Evolutionary conservation across 2,113 vertebrate genomes (phyloP), one percentile per base, ranked within the genome.

Genomic region (Grammomys surdaster): DNA sequence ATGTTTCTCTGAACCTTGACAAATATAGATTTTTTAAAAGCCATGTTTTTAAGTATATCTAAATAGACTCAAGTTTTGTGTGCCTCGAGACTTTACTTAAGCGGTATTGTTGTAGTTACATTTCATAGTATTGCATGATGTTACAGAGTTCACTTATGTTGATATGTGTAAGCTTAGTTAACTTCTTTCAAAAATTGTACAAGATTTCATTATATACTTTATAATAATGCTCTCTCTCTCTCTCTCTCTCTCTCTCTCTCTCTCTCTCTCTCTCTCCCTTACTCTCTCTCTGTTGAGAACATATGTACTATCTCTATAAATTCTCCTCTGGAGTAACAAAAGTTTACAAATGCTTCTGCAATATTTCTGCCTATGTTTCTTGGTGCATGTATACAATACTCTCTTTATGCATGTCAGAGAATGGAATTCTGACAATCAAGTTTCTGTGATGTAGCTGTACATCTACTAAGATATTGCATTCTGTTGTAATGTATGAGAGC

Each of bases 241-340:
- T 69, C 67, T 69, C 33, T 1, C 81, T 33, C 48, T 85, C n/a
- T 92, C 31, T 33, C 67, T 69, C 67, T 69, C n/a, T 2, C 76
- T 33, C 48, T 85, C n/a, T 92, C 67, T 33, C 67, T 69, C 31
- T 69, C n/a, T 2, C 81, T 33, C 54, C 75, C 28, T 33, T 31
- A 33, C 31, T 33, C n/a, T 1, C 81, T 28, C 48, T 80, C n/a
- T 93, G 65, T 16, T 78, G 33, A 88, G 28, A 2, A 46, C 11
- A 72, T 81, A 54, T 36, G 28, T 2, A 4, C 13, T 58, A n/a
- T 87, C 94, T 85, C 63, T 88, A 70, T 80, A 65, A 8, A 22
- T 90, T 70, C 87, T 4, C 43, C 60, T 96, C 65, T 67, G 26
- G 24, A 95, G 48, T 82, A 78, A 46, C 43, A 89, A 63, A 96